phyloP scores from a whole-genome alignment of 2,797 vertebrate species.

The Acestrorhynchus altus region DNA sequence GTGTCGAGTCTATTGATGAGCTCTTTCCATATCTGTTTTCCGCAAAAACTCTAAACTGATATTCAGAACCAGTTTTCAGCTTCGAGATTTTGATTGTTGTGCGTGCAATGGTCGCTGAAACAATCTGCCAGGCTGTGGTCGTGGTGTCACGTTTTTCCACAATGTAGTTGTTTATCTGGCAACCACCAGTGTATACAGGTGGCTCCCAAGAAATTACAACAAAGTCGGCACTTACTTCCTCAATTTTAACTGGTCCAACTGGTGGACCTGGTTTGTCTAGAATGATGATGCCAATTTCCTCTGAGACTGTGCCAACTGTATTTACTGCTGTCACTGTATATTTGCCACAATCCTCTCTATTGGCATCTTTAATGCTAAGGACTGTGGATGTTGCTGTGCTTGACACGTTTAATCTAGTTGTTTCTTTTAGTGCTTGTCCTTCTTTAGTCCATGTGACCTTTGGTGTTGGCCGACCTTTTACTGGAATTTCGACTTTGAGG shows the following conservation, averaged over 20 bases:
- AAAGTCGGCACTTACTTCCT: constrained; percentile 95
- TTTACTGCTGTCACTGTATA: constrained; percentile 91
- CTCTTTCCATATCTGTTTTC: constrained; percentile 99
- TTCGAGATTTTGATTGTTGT: constrained; percentile 93
- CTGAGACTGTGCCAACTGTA: constrained; percentile 86
- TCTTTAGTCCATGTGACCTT: constrained; percentile 91
- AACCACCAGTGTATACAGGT: constrained; percentile 94
- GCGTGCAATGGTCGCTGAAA: constrained; percentile 97
- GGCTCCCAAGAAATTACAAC: constrained; percentile 89
- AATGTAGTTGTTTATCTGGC: constrained; percentile 95
- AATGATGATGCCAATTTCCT: constrained; percentile 88
- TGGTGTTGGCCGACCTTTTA: constrained; percentile 89
- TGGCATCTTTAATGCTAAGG: constrained; percentile 92
- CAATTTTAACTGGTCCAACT: constrained; percentile 92
- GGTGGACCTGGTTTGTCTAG: constrained; percentile 98
- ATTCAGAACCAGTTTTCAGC: constrained; percentile 93
- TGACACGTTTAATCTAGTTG: constrained; percentile 94
- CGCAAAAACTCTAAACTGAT: constrained; percentile 97
- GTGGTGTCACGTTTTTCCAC: constrained; percentile 98
- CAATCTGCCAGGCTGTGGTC: constrained; percentile 95
- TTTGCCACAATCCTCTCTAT: constrained; percentile 91
- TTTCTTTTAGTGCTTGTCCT: constrained; percentile 87
- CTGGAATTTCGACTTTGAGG: constrained; percentile 93
- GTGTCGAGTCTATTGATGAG: constrained; percentile 86
- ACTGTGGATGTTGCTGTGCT: constrained; percentile 82